Evolutionary conservation across 2,113 vertebrate genomes (phyloP).

Genomic region (Nycticryphes semicollaris): DNA sequence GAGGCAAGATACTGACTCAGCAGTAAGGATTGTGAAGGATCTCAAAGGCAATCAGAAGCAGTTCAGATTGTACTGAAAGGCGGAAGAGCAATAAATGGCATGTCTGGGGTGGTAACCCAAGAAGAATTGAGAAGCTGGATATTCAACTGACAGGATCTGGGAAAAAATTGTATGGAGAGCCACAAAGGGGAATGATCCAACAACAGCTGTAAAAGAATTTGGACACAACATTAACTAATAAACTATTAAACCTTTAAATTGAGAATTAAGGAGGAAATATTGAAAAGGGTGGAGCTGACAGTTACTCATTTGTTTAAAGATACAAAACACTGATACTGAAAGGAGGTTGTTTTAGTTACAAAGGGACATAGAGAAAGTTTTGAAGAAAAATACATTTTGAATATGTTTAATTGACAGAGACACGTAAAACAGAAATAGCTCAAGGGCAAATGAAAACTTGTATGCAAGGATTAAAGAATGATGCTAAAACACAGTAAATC

Average conservation of each 20-base stretch:
- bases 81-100: not conserved
- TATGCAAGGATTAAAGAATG: not conserved
- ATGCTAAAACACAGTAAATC: not conserved
- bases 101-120: not conserved
- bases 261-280: not conserved
- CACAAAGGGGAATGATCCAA: not conserved
- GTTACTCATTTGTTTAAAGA: rapidly evolving
- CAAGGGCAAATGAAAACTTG: not conserved
- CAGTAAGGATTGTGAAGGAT: not conserved
- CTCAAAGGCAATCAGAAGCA: not conserved
- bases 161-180: not conserved
- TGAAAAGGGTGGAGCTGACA: not conserved
- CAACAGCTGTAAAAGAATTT: not conserved
- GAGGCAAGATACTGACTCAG: not conserved
- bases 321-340: not conserved
- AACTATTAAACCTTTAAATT: not conserved
- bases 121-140: not conserved
- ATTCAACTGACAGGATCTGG: not conserved
- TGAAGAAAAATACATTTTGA: not conserved
- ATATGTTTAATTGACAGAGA: not conserved
- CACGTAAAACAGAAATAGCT: not conserved
- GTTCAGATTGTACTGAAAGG: not conserved
- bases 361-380: not conserved
- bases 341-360: not conserved
- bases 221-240: not conserved